These are phyloP conservation scores for Paguma larvata DNA, from an alignment of 2,797 vertebrate species.

Conservation along the genomic window DNA sequence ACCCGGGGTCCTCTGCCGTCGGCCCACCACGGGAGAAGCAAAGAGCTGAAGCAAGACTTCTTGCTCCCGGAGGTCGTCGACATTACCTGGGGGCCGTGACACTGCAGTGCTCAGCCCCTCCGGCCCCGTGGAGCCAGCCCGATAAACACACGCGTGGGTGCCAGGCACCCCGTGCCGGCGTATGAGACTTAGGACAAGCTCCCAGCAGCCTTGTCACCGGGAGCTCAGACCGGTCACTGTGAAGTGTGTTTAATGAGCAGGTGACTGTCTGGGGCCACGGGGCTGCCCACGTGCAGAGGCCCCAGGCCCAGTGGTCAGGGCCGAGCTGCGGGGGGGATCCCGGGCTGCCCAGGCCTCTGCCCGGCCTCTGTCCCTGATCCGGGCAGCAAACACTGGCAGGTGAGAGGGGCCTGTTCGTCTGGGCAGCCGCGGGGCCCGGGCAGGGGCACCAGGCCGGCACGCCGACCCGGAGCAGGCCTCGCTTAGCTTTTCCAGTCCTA, in stretches of 20 bases:
- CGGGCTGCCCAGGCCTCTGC: not conserved
- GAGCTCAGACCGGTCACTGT: not conserved
- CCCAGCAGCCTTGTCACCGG: not conserved
- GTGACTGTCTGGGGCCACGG: not conserved
- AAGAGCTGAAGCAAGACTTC: not conserved
- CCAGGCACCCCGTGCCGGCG: not conserved
- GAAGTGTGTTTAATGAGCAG: rapidly evolving
- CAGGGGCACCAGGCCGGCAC: no score
- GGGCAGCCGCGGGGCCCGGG: rapidly evolving
- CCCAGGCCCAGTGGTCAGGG: not conserved
- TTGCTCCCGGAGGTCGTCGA: rapidly evolving
- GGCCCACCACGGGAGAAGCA: rapidly evolving
- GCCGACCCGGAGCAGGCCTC: no score
- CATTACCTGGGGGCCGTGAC: no score
- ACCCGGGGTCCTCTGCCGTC: no score
- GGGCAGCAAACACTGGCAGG: not conserved
- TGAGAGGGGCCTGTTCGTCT: not conserved
- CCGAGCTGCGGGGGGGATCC: not conserved
- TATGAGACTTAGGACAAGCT: not conserved
- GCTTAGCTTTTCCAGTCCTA: rapidly evolving
- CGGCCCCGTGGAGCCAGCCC: rapidly evolving
- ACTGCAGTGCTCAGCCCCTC: no score
- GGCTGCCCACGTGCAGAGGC: not conserved
- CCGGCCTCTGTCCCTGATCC: not conserved
- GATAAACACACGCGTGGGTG: no score